These are phyloP conservation scores for Syngnathoides biaculeatus DNA, from an alignment of 2,113 vertebrate species.

Conservation along the genomic window DNA sequence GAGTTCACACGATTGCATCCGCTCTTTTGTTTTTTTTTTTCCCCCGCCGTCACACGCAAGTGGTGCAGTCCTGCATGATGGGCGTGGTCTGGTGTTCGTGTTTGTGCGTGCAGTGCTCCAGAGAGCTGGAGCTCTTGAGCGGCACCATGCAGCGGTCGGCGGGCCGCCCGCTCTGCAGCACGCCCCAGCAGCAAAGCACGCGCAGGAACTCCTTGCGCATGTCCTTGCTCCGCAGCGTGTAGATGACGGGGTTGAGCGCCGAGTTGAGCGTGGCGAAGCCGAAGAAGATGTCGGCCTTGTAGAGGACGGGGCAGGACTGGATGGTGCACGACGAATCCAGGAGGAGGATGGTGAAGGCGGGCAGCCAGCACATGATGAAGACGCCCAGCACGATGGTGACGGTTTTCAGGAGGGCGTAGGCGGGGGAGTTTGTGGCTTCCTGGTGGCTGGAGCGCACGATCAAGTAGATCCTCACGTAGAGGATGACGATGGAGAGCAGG, in stretches of 20 bases:
- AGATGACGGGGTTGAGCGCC: constrained; percentile 90
- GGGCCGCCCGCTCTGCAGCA: constrained; percentile 66
- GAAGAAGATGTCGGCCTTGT: constrained; percentile 83
- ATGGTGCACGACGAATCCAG: constrained; percentile 80
- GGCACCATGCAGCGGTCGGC: constrained; percentile 77
- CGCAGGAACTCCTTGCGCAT: constrained; percentile 88
- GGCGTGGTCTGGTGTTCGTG: constrained; percentile 77
- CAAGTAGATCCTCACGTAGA: constrained; percentile 89
- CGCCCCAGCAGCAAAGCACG: constrained; percentile 81
- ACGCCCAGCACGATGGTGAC: constrained; percentile 94
- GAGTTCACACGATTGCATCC: constrained; percentile 37
- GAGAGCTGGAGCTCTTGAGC: constrained; percentile 84
- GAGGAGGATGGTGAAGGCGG: constrained; percentile 87
- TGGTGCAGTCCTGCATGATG: constrained; percentile 82
- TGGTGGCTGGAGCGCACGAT: constrained; percentile 89
- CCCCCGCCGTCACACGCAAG: constrained; percentile 75
- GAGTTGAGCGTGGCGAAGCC: constrained; percentile 91
- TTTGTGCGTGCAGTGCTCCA: constrained; percentile 81
- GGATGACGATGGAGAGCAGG: constrained; percentile 82
- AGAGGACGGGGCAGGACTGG: constrained; percentile 75
- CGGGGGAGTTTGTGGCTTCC: constrained; percentile 80
- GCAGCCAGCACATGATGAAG: constrained; percentile 94
- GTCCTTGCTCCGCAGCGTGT: constrained; percentile 89
- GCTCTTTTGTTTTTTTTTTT: neutral
- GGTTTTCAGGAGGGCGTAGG: constrained; percentile 85